Evolutionary conservation across 1,140 invertebrate species (phyloP), one percentile per base, ranked within the genome.

Genomic region (Drosophila albomicans): DNA sequence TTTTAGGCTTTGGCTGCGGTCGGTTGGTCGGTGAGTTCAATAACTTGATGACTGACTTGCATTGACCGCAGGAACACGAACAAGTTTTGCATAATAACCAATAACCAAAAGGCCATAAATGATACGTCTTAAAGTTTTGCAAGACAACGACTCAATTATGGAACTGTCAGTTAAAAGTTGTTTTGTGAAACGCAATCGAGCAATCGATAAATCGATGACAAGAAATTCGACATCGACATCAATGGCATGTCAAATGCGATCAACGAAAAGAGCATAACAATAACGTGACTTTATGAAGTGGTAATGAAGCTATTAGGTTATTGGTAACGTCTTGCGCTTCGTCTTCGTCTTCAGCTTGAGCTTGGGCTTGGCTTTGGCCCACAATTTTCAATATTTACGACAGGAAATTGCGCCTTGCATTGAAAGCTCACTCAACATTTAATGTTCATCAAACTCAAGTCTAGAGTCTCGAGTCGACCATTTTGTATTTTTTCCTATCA

Each of bases 241-340:
- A 48, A 71, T 71, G 63, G 64, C 63, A 67, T 57, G 70, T 57
- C 54, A 57, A 57, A 41, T 20, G 10, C 51, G 51, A 54, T 73
- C 70, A 67, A 73, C 61, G 35, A 38, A 35, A 38, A 25, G 66
- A 84, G 58, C 80, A 77, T 61, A 88, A 80, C 78, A 80, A 88
- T 89, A 88, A 88, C 84, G 84, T 88, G 84, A 88, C 84, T 84
- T 88, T 88, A 88, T 88, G 84, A 89, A 88, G 84, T 88, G 84
- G 84, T 88, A 88, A 88, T 88, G 85, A 82, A 88, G 84, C 85
- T 59, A 88, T 88, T 88, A 88, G 85, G 52, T 64, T 76, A 52
- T 78, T 72, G 67, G 57, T 77, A 73, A 68, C 54, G 70, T 75
- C 38, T 20, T 20, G 35, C 35, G 6, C 15, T 41, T 58, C 1